Conservation (phyloP, 1,140 invertebrate species). For the Nasonia longicornis region DNA sequence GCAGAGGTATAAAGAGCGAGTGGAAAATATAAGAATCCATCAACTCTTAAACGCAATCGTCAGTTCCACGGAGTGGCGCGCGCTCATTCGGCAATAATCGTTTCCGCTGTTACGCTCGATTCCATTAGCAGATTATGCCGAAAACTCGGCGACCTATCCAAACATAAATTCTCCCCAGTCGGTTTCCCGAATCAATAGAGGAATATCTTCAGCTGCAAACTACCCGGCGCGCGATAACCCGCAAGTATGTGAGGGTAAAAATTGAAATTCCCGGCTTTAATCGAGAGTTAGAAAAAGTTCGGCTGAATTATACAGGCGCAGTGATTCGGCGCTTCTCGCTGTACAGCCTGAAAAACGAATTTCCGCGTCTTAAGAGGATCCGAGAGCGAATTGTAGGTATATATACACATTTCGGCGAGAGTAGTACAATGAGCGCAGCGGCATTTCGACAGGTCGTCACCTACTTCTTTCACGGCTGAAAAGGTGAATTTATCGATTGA, state of each 20-base stretch:
- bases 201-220: not conserved
- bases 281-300: not conserved
- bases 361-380: not conserved
- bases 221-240: not conserved
- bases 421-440: constrained; percentile 12
- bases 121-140: constrained; percentile 31
- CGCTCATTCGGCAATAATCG: not conserved
- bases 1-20: no score
- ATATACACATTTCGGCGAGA: not conserved
- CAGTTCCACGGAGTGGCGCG: not conserved
- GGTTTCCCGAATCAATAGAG: constrained; percentile 2
- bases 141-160: not conserved
- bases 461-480: constrained; percentile 7
- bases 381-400: not conserved
- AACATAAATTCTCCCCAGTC: not conserved
- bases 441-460: constrained; percentile 10
- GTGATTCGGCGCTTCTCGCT: not conserved
- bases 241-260: not conserved
- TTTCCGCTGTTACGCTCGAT: not conserved
- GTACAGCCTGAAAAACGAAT: constrained; percentile 2
- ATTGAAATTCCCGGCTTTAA: not conserved
- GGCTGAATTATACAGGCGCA: constrained; percentile 5
- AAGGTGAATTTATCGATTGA: constrained; percentile 28
- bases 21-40: not conserved
- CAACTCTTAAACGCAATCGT: not conserved